These are phyloP conservation scores for Quadriops clusia DNA, from an alignment of 2,888 invertebrate species.

Conservation along the genomic window DNA sequence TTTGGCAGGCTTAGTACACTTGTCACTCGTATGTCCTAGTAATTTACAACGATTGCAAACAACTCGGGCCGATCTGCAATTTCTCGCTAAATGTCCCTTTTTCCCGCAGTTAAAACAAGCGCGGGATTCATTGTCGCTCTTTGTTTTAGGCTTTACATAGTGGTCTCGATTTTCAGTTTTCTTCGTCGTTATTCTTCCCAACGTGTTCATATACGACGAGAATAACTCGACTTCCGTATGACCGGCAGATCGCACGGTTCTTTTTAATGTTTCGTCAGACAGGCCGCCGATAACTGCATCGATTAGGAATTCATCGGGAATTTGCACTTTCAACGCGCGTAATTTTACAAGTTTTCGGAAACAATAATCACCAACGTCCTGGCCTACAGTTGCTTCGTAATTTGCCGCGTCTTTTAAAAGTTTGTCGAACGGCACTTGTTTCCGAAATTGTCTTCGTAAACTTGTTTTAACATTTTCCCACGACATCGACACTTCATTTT, in stretches of 20 bases:
- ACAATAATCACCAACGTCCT: slow-evolving; percentile 15
- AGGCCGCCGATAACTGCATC: slow-evolving; percentile 17
- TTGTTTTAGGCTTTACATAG: neutral
- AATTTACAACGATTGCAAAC: slow-evolving; percentile 5
- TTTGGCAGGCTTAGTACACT: slow-evolving; percentile 2
- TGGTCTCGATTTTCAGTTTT: neutral
- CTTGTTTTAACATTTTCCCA: slow-evolving; percentile 12
- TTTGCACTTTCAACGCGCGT: slow-evolving; percentile 10
- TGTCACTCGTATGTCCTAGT: slow-evolving; percentile 2
- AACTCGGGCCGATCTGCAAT: slow-evolving; percentile 5
- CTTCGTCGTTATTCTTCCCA: slow-evolving; percentile 8
- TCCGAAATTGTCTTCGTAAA: slow-evolving; percentile 13
- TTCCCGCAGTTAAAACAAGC: slow-evolving; percentile 7
- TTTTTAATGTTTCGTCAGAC: slow-evolving; percentile 13
- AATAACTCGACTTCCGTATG: slow-evolving; percentile 6
- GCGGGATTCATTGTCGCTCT: neutral
- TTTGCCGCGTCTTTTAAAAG: slow-evolving; percentile 16
- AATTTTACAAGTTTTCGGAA: slow-evolving; percentile 16
- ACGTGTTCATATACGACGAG: slow-evolving; percentile 10
- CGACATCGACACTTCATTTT: neutral
- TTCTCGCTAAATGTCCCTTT: slow-evolving; percentile 2
- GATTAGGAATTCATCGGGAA: slow-evolving; percentile 15
- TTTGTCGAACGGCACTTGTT: slow-evolving; percentile 13
- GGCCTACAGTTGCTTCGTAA: slow-evolving; percentile 13
- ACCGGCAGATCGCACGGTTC: slow-evolving; percentile 11